A percentile compares a stretch with the other conserved stretches of the same genome.
Evolutionary conservation across 2,888 invertebrate species (phyloP).

Genomic region (Cryptosula pallasiana): DNA sequence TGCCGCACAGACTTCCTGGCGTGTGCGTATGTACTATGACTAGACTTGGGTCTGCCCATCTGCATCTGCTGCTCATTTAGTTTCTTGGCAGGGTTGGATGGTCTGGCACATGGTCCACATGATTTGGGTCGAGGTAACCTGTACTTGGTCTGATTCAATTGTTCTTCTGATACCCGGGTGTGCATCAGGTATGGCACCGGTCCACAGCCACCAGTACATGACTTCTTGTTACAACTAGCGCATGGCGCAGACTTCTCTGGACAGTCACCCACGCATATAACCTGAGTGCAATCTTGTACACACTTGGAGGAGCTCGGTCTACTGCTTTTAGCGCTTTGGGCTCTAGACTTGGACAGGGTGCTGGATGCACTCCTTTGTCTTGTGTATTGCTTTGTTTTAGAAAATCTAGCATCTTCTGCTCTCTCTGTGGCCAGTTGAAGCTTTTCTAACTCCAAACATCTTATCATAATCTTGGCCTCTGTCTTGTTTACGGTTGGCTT

Average conservation of each 20-base stretch:
- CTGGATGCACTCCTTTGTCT: constrained; percentile 7
- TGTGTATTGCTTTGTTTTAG: constrained; percentile 9
- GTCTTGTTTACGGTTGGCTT: background rate
- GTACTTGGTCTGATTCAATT: background rate
- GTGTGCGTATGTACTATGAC: constrained; percentile 5
- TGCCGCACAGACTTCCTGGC: constrained; percentile 6
- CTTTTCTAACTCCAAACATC: constrained; percentile 10
- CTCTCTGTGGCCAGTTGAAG: constrained; percentile 16
- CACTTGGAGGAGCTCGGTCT: background rate
- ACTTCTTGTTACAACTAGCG: background rate
- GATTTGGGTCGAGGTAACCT: background rate
- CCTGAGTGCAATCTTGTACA: background rate
- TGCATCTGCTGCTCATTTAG: background rate
- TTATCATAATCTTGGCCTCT: constrained; percentile 7
- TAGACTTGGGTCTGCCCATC: constrained; percentile 17
- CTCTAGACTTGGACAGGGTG: background rate
- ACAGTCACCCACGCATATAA: constrained; percentile 4
- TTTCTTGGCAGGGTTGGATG: background rate
- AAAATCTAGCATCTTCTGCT: constrained; percentile 20
- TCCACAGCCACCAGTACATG: background rate
- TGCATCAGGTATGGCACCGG: background rate
- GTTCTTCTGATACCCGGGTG: background rate
- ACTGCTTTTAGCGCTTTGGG: background rate
- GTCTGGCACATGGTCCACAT: background rate
- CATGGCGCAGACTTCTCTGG: background rate